Base-by-base conservation (phyloP, 2,113 vertebrate genomes). In the Anarhynchus alexandrinus region DNA sequence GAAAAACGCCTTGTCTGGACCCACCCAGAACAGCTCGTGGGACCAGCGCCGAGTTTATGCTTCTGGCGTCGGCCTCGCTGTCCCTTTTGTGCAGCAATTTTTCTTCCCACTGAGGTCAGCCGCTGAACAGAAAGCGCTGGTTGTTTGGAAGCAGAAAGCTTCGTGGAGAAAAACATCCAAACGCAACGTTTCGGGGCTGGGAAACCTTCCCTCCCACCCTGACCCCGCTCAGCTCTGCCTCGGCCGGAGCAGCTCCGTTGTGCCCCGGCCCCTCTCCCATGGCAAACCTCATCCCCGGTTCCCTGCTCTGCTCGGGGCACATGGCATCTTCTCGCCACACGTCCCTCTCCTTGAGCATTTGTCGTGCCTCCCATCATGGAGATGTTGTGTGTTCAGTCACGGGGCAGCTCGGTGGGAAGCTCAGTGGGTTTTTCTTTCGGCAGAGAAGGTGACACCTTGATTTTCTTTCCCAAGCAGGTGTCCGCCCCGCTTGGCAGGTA, bases 51-150 rank as follows among this genome's bases (percentile, higher is more conserved):
- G 49, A 83, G 79, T 54, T 83, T 43, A 19, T 70, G 45, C 88
- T 92, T 66, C 93, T 94, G 95, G 96, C 83, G 0, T 90, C 93
- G 20, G 88, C 19, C 59, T 83, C 13, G 4, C 55, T 7, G 40
- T 81, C 88, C 88, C 87, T 92, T 97, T 92, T 94, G 86, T 94
- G 88, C 67, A 45, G 90, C 55, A 58, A 74, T 88, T 92, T 92
- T 57, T 88, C 96, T 94, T 92, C 96, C 95, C 91, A 62, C 88
- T 86, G 92, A 95, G 94, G 91, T 90, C 91, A 92, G 59, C 19
- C 1, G 5, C 77, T 11, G 77, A 54, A 34, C 86, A 96, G 95
- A 95, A 84, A 95, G 88, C 7, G 0, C 55, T 3, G n/a, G 38
- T 86, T 91, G 93, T 96, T 94, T 92, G 80, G 80, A 45, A 82